Evolutionary conservation across 1,140 invertebrate species (phyloP).

Genomic region (Drosophila sp.): DNA sequence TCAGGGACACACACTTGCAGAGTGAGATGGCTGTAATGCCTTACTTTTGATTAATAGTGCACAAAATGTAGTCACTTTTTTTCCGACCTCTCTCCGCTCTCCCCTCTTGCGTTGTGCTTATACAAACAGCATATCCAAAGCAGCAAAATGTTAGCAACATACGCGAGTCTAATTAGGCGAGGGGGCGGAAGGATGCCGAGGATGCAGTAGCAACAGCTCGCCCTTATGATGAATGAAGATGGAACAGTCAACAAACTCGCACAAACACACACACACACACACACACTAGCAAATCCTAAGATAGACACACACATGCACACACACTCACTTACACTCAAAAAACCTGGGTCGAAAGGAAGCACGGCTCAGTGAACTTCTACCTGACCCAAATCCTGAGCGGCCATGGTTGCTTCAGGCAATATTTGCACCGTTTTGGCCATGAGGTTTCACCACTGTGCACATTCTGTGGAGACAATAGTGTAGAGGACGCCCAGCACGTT

Average conservation of each 20-base stretch:
- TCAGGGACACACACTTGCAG: not conserved
- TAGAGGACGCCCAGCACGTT: too few relatives aligned
- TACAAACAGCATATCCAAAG: slow-evolving; percentile 23
- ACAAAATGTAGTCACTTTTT: slow-evolving; percentile 21
- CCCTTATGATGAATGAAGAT: slow-evolving; percentile 57
- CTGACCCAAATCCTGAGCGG: too few relatives aligned
- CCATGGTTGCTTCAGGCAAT: too few relatives aligned
- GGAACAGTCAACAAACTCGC: slow-evolving; percentile 28
- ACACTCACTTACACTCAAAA: slow-evolving; percentile 11
- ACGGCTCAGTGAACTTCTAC: too few relatives aligned
- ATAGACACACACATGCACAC: slow-evolving; percentile 10
- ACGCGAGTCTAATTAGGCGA: slow-evolving; percentile 44
- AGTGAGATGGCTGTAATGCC: slow-evolving; percentile 1
- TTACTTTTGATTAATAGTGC: slow-evolving; percentile 38
- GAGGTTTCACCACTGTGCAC: too few relatives aligned
- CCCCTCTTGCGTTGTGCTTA: not conserved
- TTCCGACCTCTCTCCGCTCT: not conserved
- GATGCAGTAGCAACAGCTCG: slow-evolving; percentile 21
- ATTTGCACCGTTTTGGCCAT: too few relatives aligned
- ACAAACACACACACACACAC: slow-evolving; percentile 12
- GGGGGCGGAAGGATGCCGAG: slow-evolving; percentile 3
- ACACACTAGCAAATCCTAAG: slow-evolving; percentile 4
- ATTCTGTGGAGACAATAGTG: too few relatives aligned
- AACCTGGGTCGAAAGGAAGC: too few relatives aligned
- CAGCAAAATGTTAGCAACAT: slow-evolving; percentile 41